A percentile compares a stretch with the other conserved stretches of the same genome.
Evolutionary conservation across 2,888 invertebrate genomes (phyloP).

Genomic region (Netelia fuscicornis): DNA sequence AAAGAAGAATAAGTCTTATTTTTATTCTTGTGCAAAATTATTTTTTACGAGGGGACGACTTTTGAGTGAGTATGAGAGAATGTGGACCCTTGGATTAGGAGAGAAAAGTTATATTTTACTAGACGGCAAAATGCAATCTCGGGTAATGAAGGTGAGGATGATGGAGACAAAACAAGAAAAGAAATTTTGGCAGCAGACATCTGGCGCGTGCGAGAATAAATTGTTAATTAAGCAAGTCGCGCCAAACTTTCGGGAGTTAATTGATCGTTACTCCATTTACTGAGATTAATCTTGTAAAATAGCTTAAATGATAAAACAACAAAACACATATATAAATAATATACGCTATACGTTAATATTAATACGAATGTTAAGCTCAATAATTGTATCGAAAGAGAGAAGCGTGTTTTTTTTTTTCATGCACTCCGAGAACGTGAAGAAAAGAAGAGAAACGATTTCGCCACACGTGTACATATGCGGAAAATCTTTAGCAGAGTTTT

Average conservation of each 20-base stretch:
- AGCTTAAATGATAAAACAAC: slow-evolving; percentile 64
- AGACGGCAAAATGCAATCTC: slow-evolving; percentile 72
- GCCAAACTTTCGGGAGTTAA: slow-evolving; percentile 46
- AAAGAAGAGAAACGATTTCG: slow-evolving; percentile 47
- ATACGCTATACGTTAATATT: slow-evolving; percentile 70
- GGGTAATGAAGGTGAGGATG: slow-evolving; percentile 38
- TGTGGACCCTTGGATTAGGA: slow-evolving; percentile 56
- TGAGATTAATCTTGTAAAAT: slow-evolving; percentile 77
- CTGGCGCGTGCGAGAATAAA: slow-evolving; percentile 66
- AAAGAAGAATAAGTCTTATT: slow-evolving; percentile 71
- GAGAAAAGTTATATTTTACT: slow-evolving; percentile 77
- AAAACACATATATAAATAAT: slow-evolving; percentile 45
- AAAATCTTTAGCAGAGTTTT: slow-evolving; percentile 29
- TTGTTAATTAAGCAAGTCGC: slow-evolving; percentile 69
- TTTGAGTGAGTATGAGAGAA: slow-evolving; percentile 62
- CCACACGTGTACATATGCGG: slow-evolving; percentile 59
- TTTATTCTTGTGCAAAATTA: slow-evolving; percentile 76
- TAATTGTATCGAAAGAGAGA: slow-evolving; percentile 70
- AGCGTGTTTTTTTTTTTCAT: slow-evolving; percentile 8
- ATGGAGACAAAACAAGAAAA: slow-evolving; percentile 22
- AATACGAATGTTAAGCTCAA: slow-evolving; percentile 75
- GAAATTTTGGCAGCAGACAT: slow-evolving; percentile 31
- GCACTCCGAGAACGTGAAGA: slow-evolving; percentile 12
- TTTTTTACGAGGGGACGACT: slow-evolving; percentile 73
- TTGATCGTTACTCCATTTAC: slow-evolving; percentile 53